Evolutionary conservation across 2,888 invertebrate species (phyloP), one percentile per base, ranked within the genome.

Genomic region (Euplexia lucipara): DNA sequence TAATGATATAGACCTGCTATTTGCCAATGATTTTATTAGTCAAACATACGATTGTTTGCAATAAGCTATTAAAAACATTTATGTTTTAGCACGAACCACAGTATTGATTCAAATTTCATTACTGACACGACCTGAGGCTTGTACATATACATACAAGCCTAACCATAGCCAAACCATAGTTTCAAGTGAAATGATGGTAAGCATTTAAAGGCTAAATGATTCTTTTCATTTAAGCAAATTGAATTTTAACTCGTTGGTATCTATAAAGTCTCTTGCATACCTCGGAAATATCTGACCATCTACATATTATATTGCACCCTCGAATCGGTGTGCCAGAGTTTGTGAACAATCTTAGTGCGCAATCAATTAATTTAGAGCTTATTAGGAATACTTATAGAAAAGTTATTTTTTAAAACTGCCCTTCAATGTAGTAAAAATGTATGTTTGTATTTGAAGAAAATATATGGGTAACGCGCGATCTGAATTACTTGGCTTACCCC

Each of bases 21-120:
- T 49, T 61, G 41, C 39, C 60, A 45, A 63, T 66, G 56, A 47
- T 9, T 65, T 39, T 48, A 58, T 75, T 70, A 56, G 64, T 60
- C 44, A 70, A 75, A n/a, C n/a, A n/a, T n/a, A n/a, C n/a, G 37
- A 47, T 30, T 22, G n/a, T 35, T 35, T 56, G 53, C 75, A 42
- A 35, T 48, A 32, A 35, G 44, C 47, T 71, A 75, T 75, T 78
- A 37, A 72, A 69, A 48, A 39, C 63, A 57, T 58, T 69, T 1
- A 59, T n/a, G n/a, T 42, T 57, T 47, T 41, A 49, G 39, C 54
- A 52, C 44, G 32, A 48, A 56, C 37, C 32, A 39, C 32, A 41
- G 45, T 47, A 44, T 22, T 34, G 44, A 59, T 62, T 71, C 49
- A 63, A 66, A 39, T 54, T 61, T 45, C 47, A 51, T 57, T 59